Evolutionary conservation across 2,888 invertebrate species (phyloP), one percentile per base, ranked within the genome.

Genomic region (Hydroisotoma schaefferi): DNA sequence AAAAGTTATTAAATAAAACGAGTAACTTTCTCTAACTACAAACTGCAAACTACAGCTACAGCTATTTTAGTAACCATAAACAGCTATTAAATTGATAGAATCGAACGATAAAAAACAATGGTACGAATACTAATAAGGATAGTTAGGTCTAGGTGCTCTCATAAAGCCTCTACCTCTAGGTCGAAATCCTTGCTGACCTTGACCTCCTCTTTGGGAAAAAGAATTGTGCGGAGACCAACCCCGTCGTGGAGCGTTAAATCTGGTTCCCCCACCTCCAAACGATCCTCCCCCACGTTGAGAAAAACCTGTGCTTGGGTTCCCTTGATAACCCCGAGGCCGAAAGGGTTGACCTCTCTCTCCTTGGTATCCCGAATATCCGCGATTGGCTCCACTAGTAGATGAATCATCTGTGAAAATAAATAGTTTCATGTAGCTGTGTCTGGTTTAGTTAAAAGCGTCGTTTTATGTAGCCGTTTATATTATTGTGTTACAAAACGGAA

Each of bases 301-400:
- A 33, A 10, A 5, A n/a, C n/a, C n/a, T 20, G 3, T 52, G 25
- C 10, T 33, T 25, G 2, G 37, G 52, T 4, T 52, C 52, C 23
- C n/a, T 40, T 55, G 29, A 22, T 18, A 55, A 0, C 44, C 28
- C n/a, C 55, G 44, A 1, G 55, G 55, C 29, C 27, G 4, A 26
- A 46, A 46, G 5, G 22, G 15, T 22, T 25, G 23, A 20, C 46
- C 46, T 20, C 20, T 40, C 37, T 25, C 6, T 2, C 18, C 2
- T 52, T 15, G 15, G 22, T 27, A n/a, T 52, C 51, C 18, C 37
- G 22, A 52, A 23, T 49, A 52, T 52, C 52, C 55, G 84, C 80
- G 74, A 93, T 93, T 1, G 97, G 77, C 22, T 85, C 82, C 73
- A 84, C 84, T 0, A 95, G 80, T 4, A 88, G 83, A 28, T 81